These are phyloP conservation scores for Hyperoplus lanceolatus DNA, from an alignment of 2,797 vertebrate genomes.

Conservation along the genomic window DNA sequence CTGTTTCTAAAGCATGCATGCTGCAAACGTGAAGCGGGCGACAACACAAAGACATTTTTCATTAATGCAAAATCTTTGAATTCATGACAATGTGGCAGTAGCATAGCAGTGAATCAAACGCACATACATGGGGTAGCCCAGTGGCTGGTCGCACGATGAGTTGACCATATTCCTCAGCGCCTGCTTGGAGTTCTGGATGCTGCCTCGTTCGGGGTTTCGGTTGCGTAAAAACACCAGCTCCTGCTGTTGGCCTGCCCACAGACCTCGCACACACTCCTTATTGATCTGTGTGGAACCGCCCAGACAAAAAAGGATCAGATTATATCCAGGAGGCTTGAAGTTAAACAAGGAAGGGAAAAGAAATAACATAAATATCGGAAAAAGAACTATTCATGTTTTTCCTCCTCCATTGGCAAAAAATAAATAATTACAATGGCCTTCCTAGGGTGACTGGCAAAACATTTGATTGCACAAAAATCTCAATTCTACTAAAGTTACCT, in stretches of 20 bases:
- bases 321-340: not conserved
- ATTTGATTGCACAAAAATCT: not conserved
- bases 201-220: constrained; percentile 95
- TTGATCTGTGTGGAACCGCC: constrained; percentile 88
- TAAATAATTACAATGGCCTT: not conserved
- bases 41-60: not conserved
- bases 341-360: not conserved
- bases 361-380: not conserved
- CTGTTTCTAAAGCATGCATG: not conserved
- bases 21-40: not conserved
- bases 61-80: not conserved
- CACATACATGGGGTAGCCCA: constrained; percentile 98
- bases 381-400: not conserved
- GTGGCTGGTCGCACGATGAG: constrained; percentile 97
- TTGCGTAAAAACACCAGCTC: constrained; percentile 97
- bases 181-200: constrained; percentile 99
- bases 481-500: not conserved
- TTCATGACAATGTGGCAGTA: not conserved
- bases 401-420: not conserved
- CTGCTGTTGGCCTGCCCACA: constrained; percentile 98
- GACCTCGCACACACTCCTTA: constrained; percentile 95
- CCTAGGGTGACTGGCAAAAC: not conserved
- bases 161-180: constrained; percentile 97
- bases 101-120: too few species aligned
- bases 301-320: not conserved